A percentile compares a stretch with the other conserved stretches of the same genome.
Conservation (phyloP, 2,797 vertebrate species). For the Cossypha niveicapilla region DNA sequence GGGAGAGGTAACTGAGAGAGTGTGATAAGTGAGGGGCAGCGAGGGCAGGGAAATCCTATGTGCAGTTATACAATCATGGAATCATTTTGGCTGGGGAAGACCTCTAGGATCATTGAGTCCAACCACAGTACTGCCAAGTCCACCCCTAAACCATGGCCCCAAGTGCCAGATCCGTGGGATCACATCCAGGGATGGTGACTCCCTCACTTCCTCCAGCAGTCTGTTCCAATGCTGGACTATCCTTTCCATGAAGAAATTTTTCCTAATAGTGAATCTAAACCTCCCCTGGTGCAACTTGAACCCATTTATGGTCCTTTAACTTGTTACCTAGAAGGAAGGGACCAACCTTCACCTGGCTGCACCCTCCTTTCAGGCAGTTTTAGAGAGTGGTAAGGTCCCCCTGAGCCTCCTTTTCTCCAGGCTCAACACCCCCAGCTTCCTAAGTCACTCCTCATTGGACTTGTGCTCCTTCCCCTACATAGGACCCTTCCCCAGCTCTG, state of each 20-base stretch:
- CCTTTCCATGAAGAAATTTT: background rate
- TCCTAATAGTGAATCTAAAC: background rate
- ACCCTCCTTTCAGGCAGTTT: rapidly evolving
- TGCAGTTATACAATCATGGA: background rate
- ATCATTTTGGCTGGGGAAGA: background rate
- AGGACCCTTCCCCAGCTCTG: background rate
- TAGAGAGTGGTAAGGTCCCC: rapidly evolving
- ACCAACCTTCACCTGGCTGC: rapidly evolving
- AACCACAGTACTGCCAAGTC: background rate
- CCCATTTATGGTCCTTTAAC: background rate
- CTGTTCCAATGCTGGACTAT: background rate
- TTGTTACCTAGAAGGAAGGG: background rate
- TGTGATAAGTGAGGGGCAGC: rapidly evolving
- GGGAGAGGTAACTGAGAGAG: background rate
- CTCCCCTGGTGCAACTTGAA: background rate
- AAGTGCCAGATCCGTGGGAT: too few species aligned
- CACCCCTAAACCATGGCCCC: background rate
- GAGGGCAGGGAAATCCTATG: background rate
- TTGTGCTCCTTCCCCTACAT: background rate
- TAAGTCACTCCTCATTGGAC: rapidly evolving
- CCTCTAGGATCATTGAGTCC: background rate
- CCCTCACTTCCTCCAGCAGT: background rate
- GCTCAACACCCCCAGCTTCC: rapidly evolving
- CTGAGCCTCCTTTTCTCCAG: background rate
- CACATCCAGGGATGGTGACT: background rate